These are phyloP conservation scores for Carassius auratus DNA, from an alignment of 2,113 vertebrate species.

Conservation along the genomic window DNA sequence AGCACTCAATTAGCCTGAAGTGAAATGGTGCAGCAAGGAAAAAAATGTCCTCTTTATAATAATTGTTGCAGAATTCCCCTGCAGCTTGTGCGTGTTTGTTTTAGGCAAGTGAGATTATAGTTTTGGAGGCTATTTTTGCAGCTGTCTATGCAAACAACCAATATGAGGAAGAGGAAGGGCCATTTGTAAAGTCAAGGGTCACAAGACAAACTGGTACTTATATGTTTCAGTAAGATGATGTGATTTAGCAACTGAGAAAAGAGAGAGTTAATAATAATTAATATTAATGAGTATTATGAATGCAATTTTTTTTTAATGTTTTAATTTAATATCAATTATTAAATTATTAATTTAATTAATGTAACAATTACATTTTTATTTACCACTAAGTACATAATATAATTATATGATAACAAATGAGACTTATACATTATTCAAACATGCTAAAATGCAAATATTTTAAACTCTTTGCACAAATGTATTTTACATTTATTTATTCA, in stretches of 20 bases:
- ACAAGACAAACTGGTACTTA: not conserved
- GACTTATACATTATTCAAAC: too few relatives aligned
- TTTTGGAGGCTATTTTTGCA: constrained; percentile 64
- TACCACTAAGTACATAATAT: too few relatives aligned
- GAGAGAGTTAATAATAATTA: too few relatives aligned
- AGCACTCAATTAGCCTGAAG: constrained; percentile 64
- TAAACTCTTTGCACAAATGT: not conserved
- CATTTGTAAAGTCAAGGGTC: constrained; percentile 35
- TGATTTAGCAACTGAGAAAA: not conserved
- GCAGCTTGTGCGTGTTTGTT: constrained; percentile 71
- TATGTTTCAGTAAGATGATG: not conserved
- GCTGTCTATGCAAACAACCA: constrained; percentile 4
- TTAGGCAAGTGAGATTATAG: constrained; percentile 62
- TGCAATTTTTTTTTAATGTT: too few relatives aligned
- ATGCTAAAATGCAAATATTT: too few relatives aligned
- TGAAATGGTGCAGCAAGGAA: constrained; percentile 35
- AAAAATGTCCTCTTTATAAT: constrained; percentile 65
- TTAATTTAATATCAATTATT: too few relatives aligned
- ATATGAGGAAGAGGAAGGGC: constrained; percentile 24
- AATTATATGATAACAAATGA: too few relatives aligned
- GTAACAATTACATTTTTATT: too few relatives aligned
- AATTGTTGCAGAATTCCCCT: constrained; percentile 74
- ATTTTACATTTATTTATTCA: too few relatives aligned
- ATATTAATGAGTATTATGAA: too few relatives aligned
- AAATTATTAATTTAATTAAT: too few relatives aligned